Conservation (phyloP, 2,888 invertebrate genomes). For the Limnephilus auricula region DNA sequence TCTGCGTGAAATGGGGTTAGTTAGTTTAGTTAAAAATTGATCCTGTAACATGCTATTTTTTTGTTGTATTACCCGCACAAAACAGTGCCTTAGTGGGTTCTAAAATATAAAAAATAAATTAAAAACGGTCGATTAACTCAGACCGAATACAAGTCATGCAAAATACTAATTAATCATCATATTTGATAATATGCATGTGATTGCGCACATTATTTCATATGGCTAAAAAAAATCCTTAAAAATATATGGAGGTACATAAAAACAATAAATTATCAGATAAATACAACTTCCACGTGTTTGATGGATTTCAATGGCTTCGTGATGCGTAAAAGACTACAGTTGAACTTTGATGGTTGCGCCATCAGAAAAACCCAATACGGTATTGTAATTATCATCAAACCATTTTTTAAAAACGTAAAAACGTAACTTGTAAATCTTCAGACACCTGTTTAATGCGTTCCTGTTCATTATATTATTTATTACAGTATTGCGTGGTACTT, state of each 20-base stretch:
- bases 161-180: neutral
- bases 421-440: neutral
- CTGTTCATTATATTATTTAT: neutral
- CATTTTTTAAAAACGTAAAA: neutral
- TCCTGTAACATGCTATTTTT: too few relatives aligned
- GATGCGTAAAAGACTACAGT: neutral
- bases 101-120: too few relatives aligned
- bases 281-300: neutral
- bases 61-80: too few relatives aligned
- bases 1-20: too few relatives aligned
- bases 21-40: too few relatives aligned
- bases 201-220: neutral
- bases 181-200: neutral
- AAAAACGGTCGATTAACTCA: neutral
- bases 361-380: neutral
- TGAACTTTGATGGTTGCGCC: neutral
- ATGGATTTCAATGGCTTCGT: neutral
- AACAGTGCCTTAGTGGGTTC: too few relatives aligned
- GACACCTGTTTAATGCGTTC: neutral
- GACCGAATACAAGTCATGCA: neutral
- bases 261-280: neutral
- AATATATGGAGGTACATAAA: neutral
- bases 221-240: neutral
- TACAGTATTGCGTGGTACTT: neutral
- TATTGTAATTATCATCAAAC: neutral